Evolutionary conservation across 2,888 invertebrate genomes (phyloP).

Genomic region (Stegana nigrithorax): DNA sequence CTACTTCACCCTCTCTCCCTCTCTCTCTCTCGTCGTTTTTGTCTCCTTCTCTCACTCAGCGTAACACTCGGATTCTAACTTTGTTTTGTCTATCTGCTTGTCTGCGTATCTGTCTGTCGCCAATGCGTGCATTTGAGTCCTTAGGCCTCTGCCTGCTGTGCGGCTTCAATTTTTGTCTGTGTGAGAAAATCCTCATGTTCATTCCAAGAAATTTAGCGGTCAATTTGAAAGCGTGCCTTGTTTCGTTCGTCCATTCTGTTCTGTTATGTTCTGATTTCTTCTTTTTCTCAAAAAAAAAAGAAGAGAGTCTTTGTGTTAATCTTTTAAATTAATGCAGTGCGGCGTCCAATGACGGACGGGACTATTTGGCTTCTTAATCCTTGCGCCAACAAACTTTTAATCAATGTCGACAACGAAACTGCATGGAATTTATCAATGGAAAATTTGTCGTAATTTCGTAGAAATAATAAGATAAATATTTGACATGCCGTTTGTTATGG

Average conservation of each 20-base stretch:
- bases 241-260: conserved; percentile 19
- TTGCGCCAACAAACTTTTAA: neutral
- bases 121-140: neutral
- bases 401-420: neutral
- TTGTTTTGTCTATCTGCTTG: neutral
- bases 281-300: neutral
- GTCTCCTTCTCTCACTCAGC: neutral
- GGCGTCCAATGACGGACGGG: neutral
- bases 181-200: conserved; percentile 46
- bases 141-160: conserved; percentile 34
- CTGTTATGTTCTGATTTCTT: too few species aligned
- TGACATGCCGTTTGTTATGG: too few species aligned
- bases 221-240: conserved; percentile 49
- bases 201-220: conserved; percentile 56
- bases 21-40: neutral
- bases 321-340: conserved; percentile 40
- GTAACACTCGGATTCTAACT: neutral
- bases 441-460: neutral
- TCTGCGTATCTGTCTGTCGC: neutral
- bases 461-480: too few species aligned
- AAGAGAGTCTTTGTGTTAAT: conserved; percentile 29
- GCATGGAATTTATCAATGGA: neutral
- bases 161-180: conserved; percentile 27
- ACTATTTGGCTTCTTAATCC: neutral
- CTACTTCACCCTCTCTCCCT: too few species aligned